A percentile compares a stretch with the other conserved stretches of the same genome.
These are phyloP conservation scores for Leucophenga montana DNA, from an alignment of 2,888 invertebrate species.

Conservation along the genomic window DNA sequence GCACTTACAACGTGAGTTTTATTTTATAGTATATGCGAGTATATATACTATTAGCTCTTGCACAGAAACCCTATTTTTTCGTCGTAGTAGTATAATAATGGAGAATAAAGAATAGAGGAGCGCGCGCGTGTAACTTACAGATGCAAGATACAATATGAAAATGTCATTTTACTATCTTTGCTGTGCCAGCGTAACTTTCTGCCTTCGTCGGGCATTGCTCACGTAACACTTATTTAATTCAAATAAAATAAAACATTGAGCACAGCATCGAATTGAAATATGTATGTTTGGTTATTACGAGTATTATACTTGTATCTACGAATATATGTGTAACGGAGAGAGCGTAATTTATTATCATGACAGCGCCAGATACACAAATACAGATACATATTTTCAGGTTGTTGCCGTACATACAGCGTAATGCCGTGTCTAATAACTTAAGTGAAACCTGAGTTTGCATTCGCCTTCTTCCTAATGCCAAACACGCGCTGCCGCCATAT, in stretches of 20 bases:
- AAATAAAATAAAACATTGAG: conserved; percentile 47
- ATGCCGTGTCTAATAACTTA: neutral
- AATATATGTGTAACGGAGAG: neutral
- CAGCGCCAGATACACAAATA: neutral
- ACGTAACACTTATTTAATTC: conserved; percentile 66
- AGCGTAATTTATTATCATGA: conserved; percentile 14
- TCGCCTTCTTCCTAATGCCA: conserved; percentile 10
- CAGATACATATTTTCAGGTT: neutral
- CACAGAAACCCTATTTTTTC: no score
- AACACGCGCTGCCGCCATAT: conserved; percentile 18
- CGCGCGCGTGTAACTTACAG: neutral
- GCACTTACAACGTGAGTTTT: neutral
- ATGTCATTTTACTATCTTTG: neutral
- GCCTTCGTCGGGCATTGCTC: conserved; percentile 37
- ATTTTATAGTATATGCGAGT: no score
- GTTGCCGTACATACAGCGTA: neutral
- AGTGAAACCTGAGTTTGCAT: neutral
- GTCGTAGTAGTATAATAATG: no score
- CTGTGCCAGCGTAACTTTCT: neutral
- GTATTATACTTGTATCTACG: neutral
- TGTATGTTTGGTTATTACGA: neutral
- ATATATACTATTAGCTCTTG: neutral
- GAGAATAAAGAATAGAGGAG: neutral
- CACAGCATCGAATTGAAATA: conserved; percentile 11
- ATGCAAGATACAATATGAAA: conserved; percentile 11